Conservation (phyloP, 2,797 vertebrate genomes). For the Lepus oiostolus region DNA sequence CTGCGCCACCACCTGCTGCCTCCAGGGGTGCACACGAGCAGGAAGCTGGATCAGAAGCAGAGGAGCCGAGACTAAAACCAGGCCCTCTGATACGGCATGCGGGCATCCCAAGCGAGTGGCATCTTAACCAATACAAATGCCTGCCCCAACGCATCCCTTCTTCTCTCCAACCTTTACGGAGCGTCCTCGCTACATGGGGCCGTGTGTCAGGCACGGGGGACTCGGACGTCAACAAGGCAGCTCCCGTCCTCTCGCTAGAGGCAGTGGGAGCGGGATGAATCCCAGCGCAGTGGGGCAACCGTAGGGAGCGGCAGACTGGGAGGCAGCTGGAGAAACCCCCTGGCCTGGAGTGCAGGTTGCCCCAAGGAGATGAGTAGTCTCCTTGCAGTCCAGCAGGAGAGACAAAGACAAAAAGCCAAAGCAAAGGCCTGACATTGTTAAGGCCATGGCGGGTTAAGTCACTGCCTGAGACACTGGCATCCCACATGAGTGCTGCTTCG, state of each 20-base stretch:
- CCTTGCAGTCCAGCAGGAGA: background rate
- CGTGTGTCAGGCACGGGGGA: background rate
- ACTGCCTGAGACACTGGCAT: too few relatives aligned
- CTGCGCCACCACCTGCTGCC: too few relatives aligned
- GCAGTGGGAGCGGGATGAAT: rapidly evolving
- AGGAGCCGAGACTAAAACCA: too few relatives aligned
- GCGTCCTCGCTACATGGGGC: background rate
- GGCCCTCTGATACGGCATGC: too few relatives aligned
- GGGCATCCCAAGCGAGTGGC: too few relatives aligned
- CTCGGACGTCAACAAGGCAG: background rate
- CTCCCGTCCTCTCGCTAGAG: background rate
- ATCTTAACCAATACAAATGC: too few relatives aligned
- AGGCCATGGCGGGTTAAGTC: too few relatives aligned
- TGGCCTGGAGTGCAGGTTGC: background rate
- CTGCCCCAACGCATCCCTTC: background rate
- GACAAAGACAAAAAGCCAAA: background rate
- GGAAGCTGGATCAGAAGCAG: too few relatives aligned
- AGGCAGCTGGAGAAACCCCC: background rate
- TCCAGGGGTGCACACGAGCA: too few relatives aligned
- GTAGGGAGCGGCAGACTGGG: rapidly evolving
- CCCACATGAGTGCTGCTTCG: too few relatives aligned
- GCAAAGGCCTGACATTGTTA: background rate
- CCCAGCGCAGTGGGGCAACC: rapidly evolving
- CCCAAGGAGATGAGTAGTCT: background rate
- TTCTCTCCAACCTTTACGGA: background rate